A percentile compares a stretch with the other conserved stretches of the same genome.
Evolutionary conservation across 2,888 invertebrate genomes (phyloP).

Genomic region (Peribatodes rhomboidaria): DNA sequence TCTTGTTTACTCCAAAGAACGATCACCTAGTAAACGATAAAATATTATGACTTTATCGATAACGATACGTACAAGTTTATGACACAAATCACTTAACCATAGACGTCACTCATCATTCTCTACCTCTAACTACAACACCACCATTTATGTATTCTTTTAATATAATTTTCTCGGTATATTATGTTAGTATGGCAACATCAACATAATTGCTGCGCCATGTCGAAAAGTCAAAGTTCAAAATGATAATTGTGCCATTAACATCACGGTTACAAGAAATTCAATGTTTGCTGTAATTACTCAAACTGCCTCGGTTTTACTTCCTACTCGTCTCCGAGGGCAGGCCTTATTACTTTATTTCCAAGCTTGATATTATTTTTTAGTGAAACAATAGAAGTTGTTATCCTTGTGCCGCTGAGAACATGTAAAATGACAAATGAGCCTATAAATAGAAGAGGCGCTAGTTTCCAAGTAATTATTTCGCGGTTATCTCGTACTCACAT

Average conservation of each 20-base stretch:
- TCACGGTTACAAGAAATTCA: slow-evolving; percentile 51
- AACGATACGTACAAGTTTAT: too few relatives aligned
- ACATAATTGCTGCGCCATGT: slow-evolving; percentile 28
- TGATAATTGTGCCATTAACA: slow-evolving; percentile 57
- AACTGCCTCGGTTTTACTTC: slow-evolving; percentile 56
- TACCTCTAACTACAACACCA: not conserved
- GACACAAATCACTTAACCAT: too few relatives aligned
- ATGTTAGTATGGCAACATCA: slow-evolving; percentile 4
- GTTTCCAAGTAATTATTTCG: slow-evolving; percentile 36
- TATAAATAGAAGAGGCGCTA: slow-evolving; percentile 37
- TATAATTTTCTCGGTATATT: not conserved
- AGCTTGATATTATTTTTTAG: slow-evolving; percentile 50
- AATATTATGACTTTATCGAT: too few relatives aligned
- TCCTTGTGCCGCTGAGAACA: slow-evolving; percentile 31
- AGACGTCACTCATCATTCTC: not conserved
- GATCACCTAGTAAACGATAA: too few relatives aligned
- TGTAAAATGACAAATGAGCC: slow-evolving; percentile 33
- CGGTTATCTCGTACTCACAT: slow-evolving; percentile 31
- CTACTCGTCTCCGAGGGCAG: slow-evolving; percentile 50
- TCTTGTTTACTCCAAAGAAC: not conserved
- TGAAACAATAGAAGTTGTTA: slow-evolving; percentile 53
- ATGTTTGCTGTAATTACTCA: slow-evolving; percentile 55
- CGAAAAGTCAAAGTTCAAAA: slow-evolving; percentile 52
- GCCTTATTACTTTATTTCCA: slow-evolving; percentile 44
- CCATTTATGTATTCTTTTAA: not conserved